Base-by-base conservation (phyloP, 2,113 vertebrate species). In the Colinus virginianus region DNA sequence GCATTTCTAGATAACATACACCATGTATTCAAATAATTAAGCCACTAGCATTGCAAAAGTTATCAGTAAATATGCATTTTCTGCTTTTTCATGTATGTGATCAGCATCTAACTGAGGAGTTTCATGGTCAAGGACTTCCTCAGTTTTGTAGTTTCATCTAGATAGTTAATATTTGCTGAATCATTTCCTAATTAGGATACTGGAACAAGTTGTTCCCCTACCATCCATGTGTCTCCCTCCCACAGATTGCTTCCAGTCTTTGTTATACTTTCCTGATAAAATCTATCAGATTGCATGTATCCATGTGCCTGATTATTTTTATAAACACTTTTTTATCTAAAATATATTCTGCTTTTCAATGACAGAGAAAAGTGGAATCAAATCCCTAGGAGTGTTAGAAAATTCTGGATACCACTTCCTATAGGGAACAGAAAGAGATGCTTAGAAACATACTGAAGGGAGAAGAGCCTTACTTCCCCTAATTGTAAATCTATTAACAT, bases 161-260 rank as follows among this genome's bases (percentile, higher is more conserved):
- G 84, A 76, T 45, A 69, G 87, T 87, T 88, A 94, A 89, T 94
- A 95, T 89, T 89, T 90, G 67, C 70, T 76, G 58, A 93, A 78
- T 90, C 18, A 19, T 87, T 89, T 90, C 66, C 53, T 94, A 90
- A 84, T 94, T 89, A 56, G 78, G 25, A 36, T 89, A 32, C 36
- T 90, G 66, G 81, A 94, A 96, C 67, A 94, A 84, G 26, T 78
- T 94, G 84, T 92, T 94, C 89, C 81, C 83, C 84, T 67, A 76
- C 75, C 81, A 87, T 62, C 81, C 87, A 87, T 93, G 18, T 84
- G 79, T 84, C 72, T 89, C 25, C 87, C 81, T 92, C 84, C 93
- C 79, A 95, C 89, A 87, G 67, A 15, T 58, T 68, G 36, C 49
- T 93, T 87, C 74, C 90, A 90, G 94, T 92, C 78, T 53, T 53